Evolutionary conservation across 2,797 vertebrate species (phyloP).

Genomic region (Naso thynnoides): DNA sequence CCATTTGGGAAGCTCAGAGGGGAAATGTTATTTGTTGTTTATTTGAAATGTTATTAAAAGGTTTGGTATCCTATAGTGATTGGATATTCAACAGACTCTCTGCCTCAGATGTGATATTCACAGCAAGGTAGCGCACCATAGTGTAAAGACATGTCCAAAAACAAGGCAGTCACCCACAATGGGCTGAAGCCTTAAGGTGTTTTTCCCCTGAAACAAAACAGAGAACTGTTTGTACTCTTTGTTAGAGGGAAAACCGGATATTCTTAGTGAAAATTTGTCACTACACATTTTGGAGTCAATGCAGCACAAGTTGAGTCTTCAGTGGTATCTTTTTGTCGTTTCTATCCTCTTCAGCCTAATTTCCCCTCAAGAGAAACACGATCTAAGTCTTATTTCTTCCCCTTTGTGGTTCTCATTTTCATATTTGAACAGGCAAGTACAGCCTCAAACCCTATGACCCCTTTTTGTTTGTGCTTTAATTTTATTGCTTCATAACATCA

Average conservation of each 20-base stretch:
- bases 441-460: not conserved
- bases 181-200: not conserved
- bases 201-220: slow-evolving; percentile 2
- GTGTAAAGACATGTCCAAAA: slow-evolving; percentile 26
- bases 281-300: slow-evolving; percentile 9
- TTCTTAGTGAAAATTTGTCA: slow-evolving; percentile 2
- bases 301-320: not conserved
- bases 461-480: not conserved
- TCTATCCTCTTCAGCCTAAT: not conserved
- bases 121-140: slow-evolving; percentile 8
- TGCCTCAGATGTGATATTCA: slow-evolving; percentile 7
- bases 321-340: not conserved
- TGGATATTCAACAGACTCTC: too few species aligned
- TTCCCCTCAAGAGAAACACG: not conserved
- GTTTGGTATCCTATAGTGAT: too few species aligned
- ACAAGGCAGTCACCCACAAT: not conserved
- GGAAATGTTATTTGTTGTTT: too few species aligned
- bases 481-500: slow-evolving; percentile 2
- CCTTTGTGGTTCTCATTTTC: not conserved
- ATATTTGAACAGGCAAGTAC: not conserved
- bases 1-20: too few species aligned
- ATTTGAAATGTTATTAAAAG: too few species aligned
- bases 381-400: not conserved
- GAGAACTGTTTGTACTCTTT: slow-evolving; percentile 9
- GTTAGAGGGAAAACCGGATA: slow-evolving; percentile 19